Evolutionary conservation across 2,113 vertebrate genomes (phyloP).

Genomic region (Meles meles): DNA sequence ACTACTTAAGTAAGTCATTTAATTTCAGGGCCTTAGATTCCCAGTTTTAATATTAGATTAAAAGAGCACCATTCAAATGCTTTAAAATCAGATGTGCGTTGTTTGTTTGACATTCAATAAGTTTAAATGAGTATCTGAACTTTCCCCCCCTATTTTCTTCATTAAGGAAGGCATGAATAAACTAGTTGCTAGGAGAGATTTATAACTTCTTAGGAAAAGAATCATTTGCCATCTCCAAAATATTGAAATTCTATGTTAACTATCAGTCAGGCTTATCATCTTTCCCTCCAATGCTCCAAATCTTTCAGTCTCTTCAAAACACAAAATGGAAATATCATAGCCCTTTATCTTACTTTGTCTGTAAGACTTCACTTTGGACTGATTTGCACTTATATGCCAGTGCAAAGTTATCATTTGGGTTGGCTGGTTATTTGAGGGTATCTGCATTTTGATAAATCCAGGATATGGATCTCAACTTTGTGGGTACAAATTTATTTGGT

Average conservation of each 20-base stretch:
- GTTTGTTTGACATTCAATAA: neutral
- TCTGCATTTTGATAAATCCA: neutral
- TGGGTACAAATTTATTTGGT: neutral
- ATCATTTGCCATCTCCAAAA: neutral
- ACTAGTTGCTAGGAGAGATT: neutral
- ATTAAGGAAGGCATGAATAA: slow-evolving; percentile 23
- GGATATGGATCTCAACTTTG: neutral
- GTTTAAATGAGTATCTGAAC: neutral
- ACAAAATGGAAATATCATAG: slow-evolving; percentile 1
- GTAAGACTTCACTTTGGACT: neutral
- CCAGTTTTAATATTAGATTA: slow-evolving; percentile 24
- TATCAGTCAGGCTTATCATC: neutral
- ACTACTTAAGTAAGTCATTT: slow-evolving; percentile 25
- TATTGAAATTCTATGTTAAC: neutral
- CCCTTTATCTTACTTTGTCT: neutral
- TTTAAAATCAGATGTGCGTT: neutral
- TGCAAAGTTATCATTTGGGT: neutral
- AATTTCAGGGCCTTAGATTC: neutral
- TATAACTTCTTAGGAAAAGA: slow-evolving; percentile 6
- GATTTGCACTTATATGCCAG: neutral
- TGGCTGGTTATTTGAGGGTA: neutral
- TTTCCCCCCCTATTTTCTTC: neutral
- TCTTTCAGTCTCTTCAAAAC: slow-evolving; percentile 42
- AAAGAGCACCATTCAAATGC: neutral
- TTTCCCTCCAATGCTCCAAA: slow-evolving; percentile 18